Evolutionary conservation across 2,888 invertebrate species (phyloP).

Genomic region (Pseudococcus jackbeardsleyi): DNA sequence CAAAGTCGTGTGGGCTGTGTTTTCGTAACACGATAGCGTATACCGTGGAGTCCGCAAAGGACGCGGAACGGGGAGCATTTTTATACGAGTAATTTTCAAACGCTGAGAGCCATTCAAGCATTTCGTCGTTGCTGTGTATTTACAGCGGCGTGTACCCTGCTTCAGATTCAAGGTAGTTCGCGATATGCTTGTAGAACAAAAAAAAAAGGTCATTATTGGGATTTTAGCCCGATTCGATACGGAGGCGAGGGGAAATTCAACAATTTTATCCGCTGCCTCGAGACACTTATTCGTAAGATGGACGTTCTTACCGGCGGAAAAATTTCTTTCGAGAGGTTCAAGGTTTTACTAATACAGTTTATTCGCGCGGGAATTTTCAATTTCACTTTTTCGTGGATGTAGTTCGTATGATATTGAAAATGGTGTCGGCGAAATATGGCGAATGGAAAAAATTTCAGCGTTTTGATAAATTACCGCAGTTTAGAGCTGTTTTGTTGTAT

Average conservation of each 20-base stretch:
- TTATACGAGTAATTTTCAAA: conserved; percentile 22
- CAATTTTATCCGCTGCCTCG: neutral
- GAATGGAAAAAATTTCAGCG: too few relatives aligned
- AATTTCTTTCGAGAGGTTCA: too few relatives aligned
- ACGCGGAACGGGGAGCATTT: neutral
- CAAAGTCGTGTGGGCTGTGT: conserved; percentile 3
- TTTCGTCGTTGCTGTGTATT: neutral
- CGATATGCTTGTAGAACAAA: neutral
- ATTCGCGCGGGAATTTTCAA: too few relatives aligned
- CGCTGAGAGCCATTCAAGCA: neutral
- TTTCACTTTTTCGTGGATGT: too few relatives aligned
- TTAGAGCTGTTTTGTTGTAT: too few relatives aligned
- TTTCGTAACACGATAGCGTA: conserved; percentile 5
- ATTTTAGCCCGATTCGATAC: neutral
- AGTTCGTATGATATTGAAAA: too few relatives aligned
- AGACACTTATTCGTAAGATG: neutral
- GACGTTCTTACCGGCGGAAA: neutral
- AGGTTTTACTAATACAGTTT: too few relatives aligned
- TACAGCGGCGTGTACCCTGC: neutral
- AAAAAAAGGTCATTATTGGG: neutral
- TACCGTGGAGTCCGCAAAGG: conserved; percentile 11
- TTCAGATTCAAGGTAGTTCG: neutral
- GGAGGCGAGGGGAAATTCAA: neutral
- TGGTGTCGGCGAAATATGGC: too few relatives aligned
- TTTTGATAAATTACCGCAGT: too few relatives aligned